Conservation (phyloP, 1,140 invertebrate genomes). For the Cydia strobilella region DNA sequence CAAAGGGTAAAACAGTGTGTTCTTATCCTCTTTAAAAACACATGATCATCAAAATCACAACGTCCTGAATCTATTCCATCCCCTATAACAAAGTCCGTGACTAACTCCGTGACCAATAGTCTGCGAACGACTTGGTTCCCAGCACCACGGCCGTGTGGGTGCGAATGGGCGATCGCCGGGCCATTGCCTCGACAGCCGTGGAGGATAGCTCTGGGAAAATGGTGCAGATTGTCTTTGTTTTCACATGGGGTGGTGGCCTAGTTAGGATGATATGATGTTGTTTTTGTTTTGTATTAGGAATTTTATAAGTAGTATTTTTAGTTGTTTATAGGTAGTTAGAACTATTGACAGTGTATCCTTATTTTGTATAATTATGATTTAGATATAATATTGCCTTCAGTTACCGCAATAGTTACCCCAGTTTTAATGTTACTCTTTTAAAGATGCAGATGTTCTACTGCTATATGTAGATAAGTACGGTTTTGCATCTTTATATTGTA, state of each 20-base stretch:
- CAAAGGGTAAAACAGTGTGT: background rate
- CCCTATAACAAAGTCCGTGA: conserved; percentile 43
- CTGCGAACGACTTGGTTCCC: conserved; percentile 67
- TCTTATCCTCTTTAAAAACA: background rate
- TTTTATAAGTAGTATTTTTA: too few species aligned
- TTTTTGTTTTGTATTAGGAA: background rate
- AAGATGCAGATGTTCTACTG: background rate
- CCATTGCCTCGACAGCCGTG: conserved; percentile 50
- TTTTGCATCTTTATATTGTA: background rate
- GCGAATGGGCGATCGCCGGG: conserved; percentile 41
- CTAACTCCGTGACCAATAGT: conserved; percentile 44
- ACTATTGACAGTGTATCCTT: too few species aligned
- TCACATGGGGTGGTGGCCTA: conserved; percentile 19
- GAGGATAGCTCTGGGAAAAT: conserved; percentile 64
- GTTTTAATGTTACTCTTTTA: too few species aligned
- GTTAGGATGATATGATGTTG: conserved; percentile 6
- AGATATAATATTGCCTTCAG: too few species aligned
- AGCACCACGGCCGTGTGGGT: conserved; percentile 42
- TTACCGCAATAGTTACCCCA: too few species aligned
- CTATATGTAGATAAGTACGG: background rate
- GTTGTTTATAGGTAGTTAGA: too few species aligned
- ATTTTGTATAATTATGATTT: too few species aligned
- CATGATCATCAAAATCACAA: background rate
- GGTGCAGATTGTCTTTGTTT: conserved; percentile 42
- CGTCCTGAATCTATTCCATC: conserved; percentile 5